These are phyloP conservation scores for Bombyx huttoni DNA, from an alignment of 2,888 invertebrate species.

Conservation along the genomic window DNA sequence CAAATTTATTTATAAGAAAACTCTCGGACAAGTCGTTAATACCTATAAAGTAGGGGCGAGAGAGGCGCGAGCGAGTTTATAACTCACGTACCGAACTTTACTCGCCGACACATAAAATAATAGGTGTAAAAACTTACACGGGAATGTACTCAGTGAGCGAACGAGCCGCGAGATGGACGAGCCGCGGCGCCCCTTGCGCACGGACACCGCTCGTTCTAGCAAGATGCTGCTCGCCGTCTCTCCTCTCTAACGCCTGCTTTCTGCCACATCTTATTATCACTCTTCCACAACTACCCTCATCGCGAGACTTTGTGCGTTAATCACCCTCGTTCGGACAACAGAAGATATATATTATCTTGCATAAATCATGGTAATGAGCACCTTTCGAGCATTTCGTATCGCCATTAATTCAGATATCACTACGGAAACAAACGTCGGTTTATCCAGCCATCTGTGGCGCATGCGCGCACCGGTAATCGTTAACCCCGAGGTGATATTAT, in stretches of 20 bases:
- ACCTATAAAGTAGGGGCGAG: conserved; percentile 73
- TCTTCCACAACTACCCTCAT: conserved; percentile 4
- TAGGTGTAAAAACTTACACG: conserved; percentile 74
- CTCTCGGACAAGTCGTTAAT: conserved; percentile 74
- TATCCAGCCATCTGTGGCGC: conserved; percentile 68
- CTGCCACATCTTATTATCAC: neutral
- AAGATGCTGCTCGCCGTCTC: neutral
- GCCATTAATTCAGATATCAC: conserved; percentile 72
- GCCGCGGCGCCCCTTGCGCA: conserved; percentile 9
- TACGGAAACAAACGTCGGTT: conserved; percentile 73
- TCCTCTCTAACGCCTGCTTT: neutral
- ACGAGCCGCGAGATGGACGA: conserved; percentile 64
- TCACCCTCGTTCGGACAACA: conserved; percentile 42
- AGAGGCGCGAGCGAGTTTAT: conserved; percentile 72
- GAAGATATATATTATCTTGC: conserved; percentile 61
- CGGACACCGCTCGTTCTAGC: neutral
- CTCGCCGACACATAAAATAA: conserved; percentile 73
- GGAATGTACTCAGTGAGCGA: conserved; percentile 71
- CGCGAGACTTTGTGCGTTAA: conserved; percentile 29
- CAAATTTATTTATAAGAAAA: conserved; percentile 74
- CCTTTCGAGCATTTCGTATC: conserved; percentile 68
- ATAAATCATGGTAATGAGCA: conserved; percentile 72
- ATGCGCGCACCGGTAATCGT: conserved; percentile 70
- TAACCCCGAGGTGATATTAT: conserved; percentile 73
- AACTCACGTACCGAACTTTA: conserved; percentile 74